These are phyloP conservation scores for Aporophyla nigra DNA, from an alignment of 2,888 invertebrate species.

Conservation along the genomic window DNA sequence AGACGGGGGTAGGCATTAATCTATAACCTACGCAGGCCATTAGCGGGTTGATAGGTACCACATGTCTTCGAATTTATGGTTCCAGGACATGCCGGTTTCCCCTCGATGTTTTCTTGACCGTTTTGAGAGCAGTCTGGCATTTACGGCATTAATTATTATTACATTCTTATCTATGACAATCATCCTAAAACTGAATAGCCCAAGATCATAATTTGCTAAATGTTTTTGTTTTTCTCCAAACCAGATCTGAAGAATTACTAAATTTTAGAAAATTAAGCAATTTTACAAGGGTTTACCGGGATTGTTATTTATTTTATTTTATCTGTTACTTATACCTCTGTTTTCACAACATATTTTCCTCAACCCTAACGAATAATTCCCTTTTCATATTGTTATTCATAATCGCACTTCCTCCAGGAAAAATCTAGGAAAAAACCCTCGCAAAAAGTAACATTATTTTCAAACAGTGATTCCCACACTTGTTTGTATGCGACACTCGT, in stretches of 20 bases:
- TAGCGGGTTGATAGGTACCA: neutral
- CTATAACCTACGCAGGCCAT: too few relatives aligned
- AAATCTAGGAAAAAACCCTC: conserved; percentile 22
- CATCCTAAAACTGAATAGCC: too few relatives aligned
- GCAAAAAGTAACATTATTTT: conserved; percentile 60
- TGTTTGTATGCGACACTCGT: conserved; percentile 66
- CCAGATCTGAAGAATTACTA: neutral
- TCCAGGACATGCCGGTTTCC: neutral
- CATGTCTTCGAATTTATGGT: neutral
- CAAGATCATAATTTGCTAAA: neutral
- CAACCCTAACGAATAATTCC: conserved; percentile 32
- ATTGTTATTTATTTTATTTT: neutral
- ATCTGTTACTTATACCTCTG: neutral
- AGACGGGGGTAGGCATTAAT: neutral
- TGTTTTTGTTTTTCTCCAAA: neutral
- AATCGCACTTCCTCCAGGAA: conserved; percentile 37
- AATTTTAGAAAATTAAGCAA: neutral
- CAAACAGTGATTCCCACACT: conserved; percentile 57
- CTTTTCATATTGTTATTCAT: conserved; percentile 43
- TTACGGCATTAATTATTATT: too few relatives aligned
- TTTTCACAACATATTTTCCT: neutral
- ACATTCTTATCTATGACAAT: neutral
- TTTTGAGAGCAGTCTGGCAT: neutral
- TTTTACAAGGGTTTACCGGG: neutral
- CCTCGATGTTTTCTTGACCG: neutral